Conservation (phyloP, 2,113 vertebrate species). For the Gadus macrocephalus region DNA sequence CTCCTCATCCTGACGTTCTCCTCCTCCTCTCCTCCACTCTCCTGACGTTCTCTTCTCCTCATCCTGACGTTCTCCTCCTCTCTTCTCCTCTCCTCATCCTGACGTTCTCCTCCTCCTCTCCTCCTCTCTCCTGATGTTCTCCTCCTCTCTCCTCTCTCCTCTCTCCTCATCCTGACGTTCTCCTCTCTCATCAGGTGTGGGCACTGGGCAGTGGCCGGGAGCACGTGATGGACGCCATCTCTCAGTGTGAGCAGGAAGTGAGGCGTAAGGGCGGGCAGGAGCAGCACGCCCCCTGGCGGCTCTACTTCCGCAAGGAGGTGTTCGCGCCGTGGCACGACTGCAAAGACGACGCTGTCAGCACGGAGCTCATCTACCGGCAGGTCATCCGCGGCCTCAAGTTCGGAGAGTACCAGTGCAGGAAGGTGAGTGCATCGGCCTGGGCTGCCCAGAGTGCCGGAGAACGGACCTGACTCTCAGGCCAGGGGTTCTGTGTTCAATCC, state of each 20-base stretch:
- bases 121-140: no score
- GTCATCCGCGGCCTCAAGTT: conserved; percentile 82
- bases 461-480: no score
- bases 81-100: no score
- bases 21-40: no score
- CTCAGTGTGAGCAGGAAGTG: conserved; percentile 90
- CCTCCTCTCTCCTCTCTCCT: no score
- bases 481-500: no score
- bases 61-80: no score
- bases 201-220: conserved; percentile 85
- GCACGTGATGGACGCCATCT: conserved; percentile 90
- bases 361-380: conserved; percentile 90
- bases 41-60: no score
- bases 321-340: conserved; percentile 93
- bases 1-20: no score
- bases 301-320: conserved; percentile 93
- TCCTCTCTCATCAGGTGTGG: conserved; percentile 75
- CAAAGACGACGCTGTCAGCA: conserved; percentile 80
- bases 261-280: conserved; percentile 80
- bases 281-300: conserved; percentile 85
- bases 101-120: no score
- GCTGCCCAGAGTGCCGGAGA: no score
- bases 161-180: no score
- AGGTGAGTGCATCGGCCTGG: conserved; percentile 59
- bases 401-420: conserved; percentile 86